Evolutionary conservation across 2,113 vertebrate genomes (phyloP).

Genomic region (Perca flavescens): DNA sequence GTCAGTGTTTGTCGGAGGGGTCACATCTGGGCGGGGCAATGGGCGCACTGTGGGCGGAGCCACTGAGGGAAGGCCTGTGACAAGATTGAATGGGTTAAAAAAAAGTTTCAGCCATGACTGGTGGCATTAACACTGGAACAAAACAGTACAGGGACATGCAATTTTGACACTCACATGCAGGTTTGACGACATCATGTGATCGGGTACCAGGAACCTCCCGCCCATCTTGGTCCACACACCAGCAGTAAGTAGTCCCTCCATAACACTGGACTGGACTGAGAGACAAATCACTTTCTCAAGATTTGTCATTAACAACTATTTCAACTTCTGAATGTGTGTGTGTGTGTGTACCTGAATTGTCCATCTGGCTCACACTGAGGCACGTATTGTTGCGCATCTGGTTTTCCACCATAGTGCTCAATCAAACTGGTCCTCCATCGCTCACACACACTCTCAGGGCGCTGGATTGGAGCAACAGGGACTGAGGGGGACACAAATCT

Average conservation of each 20-base stretch:
- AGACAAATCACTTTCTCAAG: neutral
- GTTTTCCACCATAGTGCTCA: conserved; percentile 89
- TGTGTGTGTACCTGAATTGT: conserved; percentile 81
- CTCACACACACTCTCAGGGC: conserved; percentile 89
- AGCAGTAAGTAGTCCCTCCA: conserved; percentile 93
- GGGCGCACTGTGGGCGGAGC: conserved; percentile 87
- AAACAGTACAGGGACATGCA: too few species aligned
- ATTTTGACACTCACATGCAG: conserved; percentile 87
- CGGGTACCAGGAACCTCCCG: conserved; percentile 91
- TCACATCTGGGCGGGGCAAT: conserved; percentile 88
- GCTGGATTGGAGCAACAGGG: conserved; percentile 79
- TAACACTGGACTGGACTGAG: conserved; percentile 91
- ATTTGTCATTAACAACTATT: neutral
- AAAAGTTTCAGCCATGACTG: neutral
- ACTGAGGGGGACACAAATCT: conserved; percentile 14
- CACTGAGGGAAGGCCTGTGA: conserved; percentile 89
- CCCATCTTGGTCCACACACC: conserved; percentile 94
- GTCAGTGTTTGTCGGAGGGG: conserved; percentile 81
- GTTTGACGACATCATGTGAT: conserved; percentile 87
- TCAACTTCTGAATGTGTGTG: neutral
- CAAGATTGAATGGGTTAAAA: neutral
- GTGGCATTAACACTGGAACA: neutral
- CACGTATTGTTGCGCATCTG: conserved; percentile 88
- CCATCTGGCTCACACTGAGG: conserved; percentile 90
- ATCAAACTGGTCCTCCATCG: conserved; percentile 92